phyloP scores from a whole-genome alignment of 2,797 vertebrate genomes.

The Protonibea diacanthus region DNA sequence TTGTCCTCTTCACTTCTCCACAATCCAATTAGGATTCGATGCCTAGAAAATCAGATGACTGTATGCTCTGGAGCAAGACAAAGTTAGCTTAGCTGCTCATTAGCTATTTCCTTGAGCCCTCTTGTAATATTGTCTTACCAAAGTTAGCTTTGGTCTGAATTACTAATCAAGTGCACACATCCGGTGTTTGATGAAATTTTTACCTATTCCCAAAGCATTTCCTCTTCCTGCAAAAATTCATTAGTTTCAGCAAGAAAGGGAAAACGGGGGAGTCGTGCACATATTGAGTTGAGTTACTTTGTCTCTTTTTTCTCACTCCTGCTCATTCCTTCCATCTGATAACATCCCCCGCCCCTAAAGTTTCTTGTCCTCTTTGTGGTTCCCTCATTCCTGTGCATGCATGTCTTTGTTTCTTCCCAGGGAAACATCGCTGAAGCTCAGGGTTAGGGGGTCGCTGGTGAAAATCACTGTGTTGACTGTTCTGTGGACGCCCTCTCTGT shows the following conservation, averaged over 20 bases:
- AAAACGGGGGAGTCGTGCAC: conserved; percentile 59
- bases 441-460: conserved; percentile 24
- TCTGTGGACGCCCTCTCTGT: conserved; percentile 62
- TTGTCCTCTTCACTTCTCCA: conserved; percentile 71
- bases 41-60: conserved; percentile 70
- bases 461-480: conserved; percentile 41
- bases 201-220: conserved; percentile 79
- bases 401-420: conserved; percentile 51
- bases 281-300: conserved; percentile 60
- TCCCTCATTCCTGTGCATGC: conserved; percentile 28
- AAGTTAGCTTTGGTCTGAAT: conserved; percentile 80
- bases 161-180: conserved; percentile 80
- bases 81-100: conserved; percentile 80
- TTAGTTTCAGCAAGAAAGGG: conserved; percentile 67
- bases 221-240: conserved; percentile 71
- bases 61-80: conserved; percentile 69
- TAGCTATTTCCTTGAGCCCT: conserved; percentile 80
- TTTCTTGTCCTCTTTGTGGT: conserved; percentile 48
- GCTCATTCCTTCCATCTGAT: conserved; percentile 64
- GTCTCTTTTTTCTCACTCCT: conserved; percentile 50
- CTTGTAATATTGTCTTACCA: conserved; percentile 81
- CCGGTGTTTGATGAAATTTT: conserved; percentile 81
- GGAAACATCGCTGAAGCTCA: conserved; percentile 47
- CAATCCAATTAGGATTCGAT: conserved; percentile 79
- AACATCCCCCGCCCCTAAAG: conserved; percentile 37